A percentile compares a stretch with the other conserved stretches of the same genome.
phyloP scores from a whole-genome alignment of 1,140 invertebrate genomes.

The Brachystomella parvula region DNA sequence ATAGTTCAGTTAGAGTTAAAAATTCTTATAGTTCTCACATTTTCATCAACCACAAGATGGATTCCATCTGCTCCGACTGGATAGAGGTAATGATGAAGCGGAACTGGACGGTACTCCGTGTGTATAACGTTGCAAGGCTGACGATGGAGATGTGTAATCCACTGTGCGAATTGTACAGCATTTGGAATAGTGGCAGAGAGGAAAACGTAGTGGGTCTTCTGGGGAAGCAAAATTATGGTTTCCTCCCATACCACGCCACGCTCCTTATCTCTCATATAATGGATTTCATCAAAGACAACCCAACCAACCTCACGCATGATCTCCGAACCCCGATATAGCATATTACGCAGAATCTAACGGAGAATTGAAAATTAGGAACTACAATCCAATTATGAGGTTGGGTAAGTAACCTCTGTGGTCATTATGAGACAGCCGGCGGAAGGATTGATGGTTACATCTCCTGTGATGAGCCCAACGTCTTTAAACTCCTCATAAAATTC shows the following conservation, averaged over 20 bases:
- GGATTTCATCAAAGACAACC: conserved; percentile 99
- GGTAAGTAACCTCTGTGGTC: conserved; percentile 81
- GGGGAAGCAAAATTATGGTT: conserved; percentile 92
- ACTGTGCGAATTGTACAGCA: conserved; percentile 95
- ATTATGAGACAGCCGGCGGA: conserved; percentile 96
- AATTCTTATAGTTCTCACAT: conserved; percentile 53
- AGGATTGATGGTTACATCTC: conserved; percentile 98
- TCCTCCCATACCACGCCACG: conserved; percentile 99
- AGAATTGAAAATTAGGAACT: conserved; percentile 27
- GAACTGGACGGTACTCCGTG: conserved; percentile 94
- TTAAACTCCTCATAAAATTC: conserved; percentile 97
- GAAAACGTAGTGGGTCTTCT: conserved; percentile 98
- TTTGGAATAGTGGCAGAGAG: conserved; percentile 99
- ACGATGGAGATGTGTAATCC: conserved; percentile 93
- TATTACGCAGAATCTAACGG: conserved; percentile 93
- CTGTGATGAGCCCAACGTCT: conserved; percentile 96
- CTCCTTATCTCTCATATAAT: conserved; percentile 99
- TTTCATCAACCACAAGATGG: conserved; percentile 91
- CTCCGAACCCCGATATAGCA: conserved; percentile 97
- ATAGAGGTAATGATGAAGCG: conserved; percentile 96
- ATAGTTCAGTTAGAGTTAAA: too few relatives aligned
- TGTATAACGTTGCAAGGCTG: conserved; percentile 99
- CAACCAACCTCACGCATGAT: conserved; percentile 97
- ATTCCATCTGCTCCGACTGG: conserved; percentile 90
- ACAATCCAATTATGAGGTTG: not conserved